A percentile compares a stretch with the other conserved stretches of the same genome.
phyloP scores from a whole-genome alignment of 2,113 vertebrate genomes.

The Corynorhinus townsendii region DNA sequence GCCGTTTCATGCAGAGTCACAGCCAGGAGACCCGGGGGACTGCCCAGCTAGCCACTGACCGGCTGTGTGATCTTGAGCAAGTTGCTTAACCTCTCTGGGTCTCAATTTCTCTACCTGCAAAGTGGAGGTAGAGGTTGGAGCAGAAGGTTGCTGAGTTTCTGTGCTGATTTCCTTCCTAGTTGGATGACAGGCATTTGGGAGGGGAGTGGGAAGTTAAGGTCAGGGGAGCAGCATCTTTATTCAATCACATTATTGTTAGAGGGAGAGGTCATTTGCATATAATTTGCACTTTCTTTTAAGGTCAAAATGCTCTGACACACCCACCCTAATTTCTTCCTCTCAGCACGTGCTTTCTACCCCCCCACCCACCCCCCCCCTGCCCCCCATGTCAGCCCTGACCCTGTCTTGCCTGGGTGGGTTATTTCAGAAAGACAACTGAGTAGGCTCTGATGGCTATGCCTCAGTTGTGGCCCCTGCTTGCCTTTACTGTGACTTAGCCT shows the following conservation, averaged over 20 bases:
- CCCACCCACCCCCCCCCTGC: fast-evolving
- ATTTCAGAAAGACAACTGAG: background rate
- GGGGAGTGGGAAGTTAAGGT: background rate
- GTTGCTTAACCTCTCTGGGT: background rate
- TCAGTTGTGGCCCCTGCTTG: background rate
- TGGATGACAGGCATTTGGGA: background rate
- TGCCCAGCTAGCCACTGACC: background rate
- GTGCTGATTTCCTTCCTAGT: background rate
- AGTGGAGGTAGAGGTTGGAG: background rate
- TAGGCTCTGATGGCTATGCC: background rate
- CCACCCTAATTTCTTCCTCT: background rate
- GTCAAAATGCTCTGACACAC: background rate
- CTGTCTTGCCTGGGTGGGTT: background rate
- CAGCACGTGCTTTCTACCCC: background rate
- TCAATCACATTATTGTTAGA: background rate
- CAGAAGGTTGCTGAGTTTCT: background rate
- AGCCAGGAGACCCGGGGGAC: background rate
- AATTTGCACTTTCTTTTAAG: slow-evolving; percentile 40
- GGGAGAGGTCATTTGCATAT: slow-evolving; percentile 17
- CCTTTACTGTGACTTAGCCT: background rate
- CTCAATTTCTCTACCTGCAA: background rate
- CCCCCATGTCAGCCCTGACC: background rate
- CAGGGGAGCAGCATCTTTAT: background rate
- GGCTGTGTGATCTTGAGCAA: background rate
- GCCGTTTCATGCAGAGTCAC: background rate